phyloP scores from a whole-genome alignment of 2,797 vertebrate species.

The Neomorphus geoffroyi region DNA sequence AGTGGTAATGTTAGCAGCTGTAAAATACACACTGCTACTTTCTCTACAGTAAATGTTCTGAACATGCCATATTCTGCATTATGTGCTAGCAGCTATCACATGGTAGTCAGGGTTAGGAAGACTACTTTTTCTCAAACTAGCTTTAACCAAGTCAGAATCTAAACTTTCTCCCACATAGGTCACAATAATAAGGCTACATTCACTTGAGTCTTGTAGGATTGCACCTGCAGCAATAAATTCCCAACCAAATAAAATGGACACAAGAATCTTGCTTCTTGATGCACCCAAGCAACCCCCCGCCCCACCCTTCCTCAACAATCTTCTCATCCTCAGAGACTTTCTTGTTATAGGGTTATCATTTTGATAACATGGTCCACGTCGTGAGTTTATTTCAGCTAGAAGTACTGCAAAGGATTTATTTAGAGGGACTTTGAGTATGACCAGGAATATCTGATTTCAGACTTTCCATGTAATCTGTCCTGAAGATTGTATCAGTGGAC shows the following conservation, averaged over 20 bases:
- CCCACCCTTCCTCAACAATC: not conserved
- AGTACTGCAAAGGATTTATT: not conserved
- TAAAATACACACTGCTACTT: not conserved
- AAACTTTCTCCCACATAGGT: not conserved
- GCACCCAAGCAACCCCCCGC: fast-evolving
- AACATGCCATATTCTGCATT: not conserved
- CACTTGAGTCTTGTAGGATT: not conserved
- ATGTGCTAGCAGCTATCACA: not conserved
- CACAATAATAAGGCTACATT: not conserved
- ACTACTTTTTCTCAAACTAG: not conserved
- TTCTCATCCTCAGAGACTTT: not conserved
- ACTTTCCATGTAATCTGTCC: not conserved
- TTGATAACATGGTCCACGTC: not conserved
- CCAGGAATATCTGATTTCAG: not conserved
- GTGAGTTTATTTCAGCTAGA: not conserved
- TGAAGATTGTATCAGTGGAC: fast-evolving
- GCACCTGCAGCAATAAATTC: not conserved
- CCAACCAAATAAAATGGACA: not conserved
- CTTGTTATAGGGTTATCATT: not conserved
- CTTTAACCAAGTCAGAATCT: not conserved
- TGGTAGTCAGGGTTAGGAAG: not conserved
- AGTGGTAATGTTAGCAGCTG: slow-evolving; percentile 23
- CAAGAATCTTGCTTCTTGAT: not conserved
- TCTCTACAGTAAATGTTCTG: not conserved
- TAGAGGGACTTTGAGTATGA: not conserved